Base-by-base conservation (phyloP, 1,140 invertebrate genomes). In the Planococcus citri region DNA sequence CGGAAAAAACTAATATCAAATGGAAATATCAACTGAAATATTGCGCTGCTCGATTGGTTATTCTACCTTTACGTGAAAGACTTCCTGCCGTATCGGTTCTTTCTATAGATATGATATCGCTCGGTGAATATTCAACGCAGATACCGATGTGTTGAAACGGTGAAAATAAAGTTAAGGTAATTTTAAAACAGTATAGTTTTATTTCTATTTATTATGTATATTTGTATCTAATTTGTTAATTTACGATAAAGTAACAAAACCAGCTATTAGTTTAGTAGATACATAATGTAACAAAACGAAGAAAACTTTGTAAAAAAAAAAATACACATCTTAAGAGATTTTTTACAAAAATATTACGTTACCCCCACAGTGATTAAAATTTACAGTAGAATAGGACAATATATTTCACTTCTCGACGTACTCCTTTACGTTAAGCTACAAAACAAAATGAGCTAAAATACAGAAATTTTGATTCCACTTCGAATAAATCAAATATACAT, bases 401-500 rank as follows among this genome's bases (percentile, higher is more conserved):
- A 6, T 33, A 6, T n/a, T n/a, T n/a, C n/a, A n/a, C n/a, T n/a
- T n/a, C 17, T 33, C 29, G 29, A 33, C 29, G 12, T 12, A 51
- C 41, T 17, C 17, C 4, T 17, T 17, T 51, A 51, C 41, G 41
- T 51, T 9, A 51, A 51, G 2, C 10, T 51, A 51, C 6, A 51
- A 4, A 20, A 51, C n/a, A 51, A 51, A 51, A 51, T 51, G 41
- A 51, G 17, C 17, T 51, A 51, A 6, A 6, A n/a, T 69, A 58
- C 24, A 21, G 10, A 25, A 25, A 64, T 64, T 64, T 64, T 64
- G 60, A 64, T 64, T 64, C n/a, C n/a, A n/a, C n/a, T n/a, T n/a
- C n/a, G 6, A 22, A 3, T 64, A 10, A 64, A 25, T 64, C 83
- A 95, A 81, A 91, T 94, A 78, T 95, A 95, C 92, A 95, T 95